These are phyloP conservation scores for Drosophila sucinea DNA, from an alignment of 1,140 invertebrate species.

Conservation along the genomic window DNA sequence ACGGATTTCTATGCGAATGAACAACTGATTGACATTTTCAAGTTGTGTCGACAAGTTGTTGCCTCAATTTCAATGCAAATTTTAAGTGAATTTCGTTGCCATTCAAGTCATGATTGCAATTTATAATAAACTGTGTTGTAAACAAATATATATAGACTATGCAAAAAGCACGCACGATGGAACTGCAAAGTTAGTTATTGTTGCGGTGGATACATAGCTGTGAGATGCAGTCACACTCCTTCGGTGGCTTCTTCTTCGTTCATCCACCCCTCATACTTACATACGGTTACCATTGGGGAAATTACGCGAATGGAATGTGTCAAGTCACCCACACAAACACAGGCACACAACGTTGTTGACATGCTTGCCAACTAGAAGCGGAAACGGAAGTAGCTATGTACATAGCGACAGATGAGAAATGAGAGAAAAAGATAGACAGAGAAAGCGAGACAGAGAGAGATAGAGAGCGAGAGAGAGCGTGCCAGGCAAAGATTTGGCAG, in stretches of 20 bases:
- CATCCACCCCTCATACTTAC: neutral
- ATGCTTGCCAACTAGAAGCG: slow-evolving; percentile 72
- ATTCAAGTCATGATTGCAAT: slow-evolving; percentile 68
- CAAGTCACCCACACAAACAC: slow-evolving; percentile 29
- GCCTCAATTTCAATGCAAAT: slow-evolving; percentile 48
- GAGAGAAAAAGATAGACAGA: slow-evolving; percentile 32
- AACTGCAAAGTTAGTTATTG: slow-evolving; percentile 29
- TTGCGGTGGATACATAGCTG: neutral
- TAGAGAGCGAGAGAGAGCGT: slow-evolving; percentile 4
- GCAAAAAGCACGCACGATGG: slow-evolving; percentile 38
- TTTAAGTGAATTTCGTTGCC: slow-evolving; percentile 41
- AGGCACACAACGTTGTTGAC: slow-evolving; percentile 72
- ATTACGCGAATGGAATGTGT: slow-evolving; percentile 75
- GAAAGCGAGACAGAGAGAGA: slow-evolving; percentile 61
- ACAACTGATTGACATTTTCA: slow-evolving; percentile 63
- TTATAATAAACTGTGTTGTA: slow-evolving; percentile 54
- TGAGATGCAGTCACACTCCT: slow-evolving; percentile 38
- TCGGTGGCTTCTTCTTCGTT: neutral
- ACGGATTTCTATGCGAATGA: slow-evolving; percentile 71
- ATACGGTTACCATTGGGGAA: slow-evolving; percentile 69
- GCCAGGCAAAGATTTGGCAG: slow-evolving; percentile 52
- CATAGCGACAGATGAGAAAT: slow-evolving; percentile 60
- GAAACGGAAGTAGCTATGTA: slow-evolving; percentile 68
- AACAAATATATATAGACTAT: slow-evolving; percentile 63
- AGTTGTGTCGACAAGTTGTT: slow-evolving; percentile 13